These are phyloP conservation scores for Capreolus pygargus DNA, from an alignment of 2,113 vertebrate genomes.

Conservation along the genomic window DNA sequence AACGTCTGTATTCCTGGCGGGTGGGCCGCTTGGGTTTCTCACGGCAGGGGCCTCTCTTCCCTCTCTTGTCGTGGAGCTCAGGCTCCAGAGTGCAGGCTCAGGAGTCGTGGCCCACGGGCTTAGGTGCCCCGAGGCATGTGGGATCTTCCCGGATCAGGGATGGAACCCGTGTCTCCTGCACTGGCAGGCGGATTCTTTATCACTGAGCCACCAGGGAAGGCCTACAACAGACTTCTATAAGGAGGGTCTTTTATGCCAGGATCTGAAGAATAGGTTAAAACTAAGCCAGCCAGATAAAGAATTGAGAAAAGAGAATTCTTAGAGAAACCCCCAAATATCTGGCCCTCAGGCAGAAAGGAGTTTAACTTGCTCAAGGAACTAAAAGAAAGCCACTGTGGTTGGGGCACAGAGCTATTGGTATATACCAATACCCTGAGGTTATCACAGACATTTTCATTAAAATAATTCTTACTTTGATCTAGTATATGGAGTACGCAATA, in stretches of 20 bases:
- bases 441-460: not conserved
- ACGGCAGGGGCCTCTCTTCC: rapidly evolving
- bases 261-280: not conserved
- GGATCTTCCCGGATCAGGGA: not conserved
- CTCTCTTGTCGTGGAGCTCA: not conserved
- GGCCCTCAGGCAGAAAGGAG: not conserved
- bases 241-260: not conserved
- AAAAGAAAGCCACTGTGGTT: not conserved
- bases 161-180: not conserved
- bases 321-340: not conserved
- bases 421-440: not conserved
- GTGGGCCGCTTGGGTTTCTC: not conserved
- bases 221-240: not conserved
- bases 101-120: rapidly evolving
- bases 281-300: not conserved
- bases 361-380: not conserved
- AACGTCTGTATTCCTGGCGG: no score
- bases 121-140: not conserved
- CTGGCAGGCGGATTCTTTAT: not conserved
- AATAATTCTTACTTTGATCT: not conserved
- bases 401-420: not conserved
- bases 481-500: not conserved
- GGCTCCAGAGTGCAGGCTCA: not conserved
- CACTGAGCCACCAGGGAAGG: not conserved
- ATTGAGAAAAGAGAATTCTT: not conserved